phyloP scores from a whole-genome alignment of 1,140 invertebrate species.

The Heliconius hewitsoni region DNA sequence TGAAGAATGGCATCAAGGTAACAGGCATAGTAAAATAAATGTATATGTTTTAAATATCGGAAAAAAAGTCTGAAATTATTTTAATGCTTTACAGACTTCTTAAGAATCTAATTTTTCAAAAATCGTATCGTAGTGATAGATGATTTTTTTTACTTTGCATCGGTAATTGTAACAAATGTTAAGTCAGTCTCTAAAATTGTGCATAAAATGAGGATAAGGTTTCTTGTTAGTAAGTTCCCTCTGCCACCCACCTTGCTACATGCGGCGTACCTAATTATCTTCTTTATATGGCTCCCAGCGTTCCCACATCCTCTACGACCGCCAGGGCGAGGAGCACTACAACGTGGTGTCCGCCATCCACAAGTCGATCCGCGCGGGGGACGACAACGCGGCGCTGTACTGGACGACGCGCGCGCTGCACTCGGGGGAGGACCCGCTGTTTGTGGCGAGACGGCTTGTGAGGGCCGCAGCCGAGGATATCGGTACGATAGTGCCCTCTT shows the following conservation, averaged over 20 bases:
- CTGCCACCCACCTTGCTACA: too few relatives aligned
- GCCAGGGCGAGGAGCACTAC: slow-evolving; percentile 91
- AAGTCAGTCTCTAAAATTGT: too few relatives aligned
- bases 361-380: slow-evolving; percentile 92
- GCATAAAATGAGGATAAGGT: too few relatives aligned
- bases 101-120: too few relatives aligned
- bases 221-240: too few relatives aligned
- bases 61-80: too few relatives aligned
- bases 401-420: slow-evolving; percentile 91
- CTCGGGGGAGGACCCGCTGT: slow-evolving; percentile 92
- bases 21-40: not conserved
- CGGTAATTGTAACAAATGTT: too few relatives aligned
- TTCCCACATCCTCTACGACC: slow-evolving; percentile 87
- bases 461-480: slow-evolving; percentile 89
- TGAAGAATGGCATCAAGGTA: slow-evolving; percentile 85
- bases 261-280: not conserved
- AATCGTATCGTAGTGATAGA: too few relatives aligned
- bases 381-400: slow-evolving; percentile 91
- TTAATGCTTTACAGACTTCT: too few relatives aligned
- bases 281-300: slow-evolving; percentile 43
- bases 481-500: slow-evolving; percentile 45
- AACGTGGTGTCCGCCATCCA: slow-evolving; percentile 91
- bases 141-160: too few relatives aligned
- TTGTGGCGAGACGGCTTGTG: slow-evolving; percentile 89
- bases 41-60: too few relatives aligned